These are phyloP conservation scores for Salvelinus alpinus DNA, from an alignment of 2,113 vertebrate species.

Conservation along the genomic window DNA sequence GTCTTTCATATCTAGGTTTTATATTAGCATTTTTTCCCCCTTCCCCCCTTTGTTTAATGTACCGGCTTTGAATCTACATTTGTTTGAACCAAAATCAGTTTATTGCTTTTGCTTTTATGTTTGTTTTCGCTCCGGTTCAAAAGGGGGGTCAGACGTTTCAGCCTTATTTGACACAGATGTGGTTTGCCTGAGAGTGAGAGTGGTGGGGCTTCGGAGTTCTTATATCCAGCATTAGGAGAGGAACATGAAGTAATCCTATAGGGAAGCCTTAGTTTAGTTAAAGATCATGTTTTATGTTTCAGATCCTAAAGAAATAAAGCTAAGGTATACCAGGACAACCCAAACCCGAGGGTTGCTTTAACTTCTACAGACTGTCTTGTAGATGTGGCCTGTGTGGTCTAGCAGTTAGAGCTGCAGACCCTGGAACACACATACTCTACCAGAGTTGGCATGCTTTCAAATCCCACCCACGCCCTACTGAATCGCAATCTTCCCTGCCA, in stretches of 20 bases:
- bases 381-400: no score
- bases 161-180: slow-evolving; percentile 37
- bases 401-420: no score
- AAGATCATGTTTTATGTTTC: not conserved
- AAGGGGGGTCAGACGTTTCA: not conserved
- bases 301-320: not conserved
- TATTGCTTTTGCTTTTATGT: slow-evolving; percentile 32
- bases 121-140: slow-evolving; percentile 24
- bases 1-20: not conserved
- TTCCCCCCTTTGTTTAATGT: not conserved
- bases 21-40: not conserved
- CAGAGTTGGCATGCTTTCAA: no score
- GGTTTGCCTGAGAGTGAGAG: slow-evolving; percentile 2
- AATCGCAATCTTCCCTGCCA: no score
- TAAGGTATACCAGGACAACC: no score
- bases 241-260: not conserved
- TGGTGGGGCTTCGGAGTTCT: not conserved
- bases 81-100: slow-evolving; percentile 37
- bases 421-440: no score
- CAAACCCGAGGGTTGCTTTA: no score
- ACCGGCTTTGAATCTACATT: not conserved
- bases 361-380: no score
- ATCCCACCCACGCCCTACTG: no score
- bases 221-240: not conserved
- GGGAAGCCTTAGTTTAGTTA: not conserved